A percentile compares a stretch with the other conserved stretches of the same genome.
phyloP scores from a whole-genome alignment of 2,113 vertebrate species.

The Tetrao urogallus region DNA sequence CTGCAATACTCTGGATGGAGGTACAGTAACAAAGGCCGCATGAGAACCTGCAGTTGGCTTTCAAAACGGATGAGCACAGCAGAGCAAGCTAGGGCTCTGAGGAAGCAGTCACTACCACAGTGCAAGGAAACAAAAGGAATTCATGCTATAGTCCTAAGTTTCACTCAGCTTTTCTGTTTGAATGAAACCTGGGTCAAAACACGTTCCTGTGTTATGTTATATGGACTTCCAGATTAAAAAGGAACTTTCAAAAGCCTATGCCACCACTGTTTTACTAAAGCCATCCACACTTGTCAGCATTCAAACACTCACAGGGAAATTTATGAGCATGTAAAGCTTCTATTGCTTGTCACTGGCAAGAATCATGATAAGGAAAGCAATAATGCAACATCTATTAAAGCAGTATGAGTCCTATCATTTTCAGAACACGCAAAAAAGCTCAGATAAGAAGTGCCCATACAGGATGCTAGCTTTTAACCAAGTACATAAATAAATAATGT shows the following conservation, averaged over 20 bases:
- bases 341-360: slow-evolving; percentile 61
- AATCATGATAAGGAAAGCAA: slow-evolving; percentile 59
- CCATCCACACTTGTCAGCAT: slow-evolving; percentile 36
- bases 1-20: not conserved
- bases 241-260: slow-evolving; percentile 7
- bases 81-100: not conserved
- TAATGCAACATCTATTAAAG: slow-evolving; percentile 34
- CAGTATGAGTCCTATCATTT: not conserved
- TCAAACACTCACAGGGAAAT: slow-evolving; percentile 60
- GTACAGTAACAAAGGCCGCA: not conserved
- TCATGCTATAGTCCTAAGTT: not conserved
- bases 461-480: slow-evolving; percentile 2
- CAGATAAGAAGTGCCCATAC: not conserved
- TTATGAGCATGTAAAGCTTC: slow-evolving; percentile 57
- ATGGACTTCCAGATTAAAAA: slow-evolving; percentile 9
- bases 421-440: not conserved
- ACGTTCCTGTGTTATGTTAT: not conserved
- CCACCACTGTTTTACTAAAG: slow-evolving; percentile 56
- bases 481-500: slow-evolving; percentile 10
- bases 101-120: not conserved
- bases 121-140: not conserved
- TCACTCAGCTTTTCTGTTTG: not conserved
- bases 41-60: not conserved
- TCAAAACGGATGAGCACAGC: not conserved
- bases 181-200: not conserved